phyloP scores from a whole-genome alignment of 1,140 invertebrate genomes.

The Drosophila fuyamai region DNA sequence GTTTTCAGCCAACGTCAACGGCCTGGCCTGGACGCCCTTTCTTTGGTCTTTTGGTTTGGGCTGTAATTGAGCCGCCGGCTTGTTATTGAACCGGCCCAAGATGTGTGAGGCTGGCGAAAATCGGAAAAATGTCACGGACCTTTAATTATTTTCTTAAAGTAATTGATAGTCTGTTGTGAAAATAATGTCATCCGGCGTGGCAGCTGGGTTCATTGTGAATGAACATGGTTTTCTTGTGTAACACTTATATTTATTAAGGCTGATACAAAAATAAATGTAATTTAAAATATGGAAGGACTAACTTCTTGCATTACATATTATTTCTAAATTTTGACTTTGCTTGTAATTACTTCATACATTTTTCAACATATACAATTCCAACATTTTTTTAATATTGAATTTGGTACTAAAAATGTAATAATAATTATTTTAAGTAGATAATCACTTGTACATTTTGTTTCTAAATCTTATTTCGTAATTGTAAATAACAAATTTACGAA shows the following conservation, averaged over 20 bases:
- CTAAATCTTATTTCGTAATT: neutral
- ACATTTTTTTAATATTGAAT: too few species aligned
- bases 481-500: too few species aligned
- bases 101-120: conserved; percentile 32
- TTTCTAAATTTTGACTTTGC: too few species aligned
- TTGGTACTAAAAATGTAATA: too few species aligned
- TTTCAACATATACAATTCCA: too few species aligned
- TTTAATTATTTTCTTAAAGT: conserved; percentile 54
- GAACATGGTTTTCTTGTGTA: neutral
- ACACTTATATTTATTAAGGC: neutral
- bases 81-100: conserved; percentile 34
- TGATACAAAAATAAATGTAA: neutral
- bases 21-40: conserved; percentile 16
- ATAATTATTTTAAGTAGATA: too few species aligned
- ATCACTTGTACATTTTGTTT: neutral
- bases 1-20: conserved; percentile 35
- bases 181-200: conserved; percentile 1
- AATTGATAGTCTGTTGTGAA: conserved; percentile 29
- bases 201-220: conserved; percentile 5
- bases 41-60: conserved; percentile 8
- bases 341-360: too few species aligned
- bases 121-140: conserved; percentile 43
- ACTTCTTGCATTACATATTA: too few species aligned
- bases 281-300: too few species aligned
- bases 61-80: conserved; percentile 52